phyloP scores from a whole-genome alignment of 2,888 invertebrate species.

The Phytoseiulus persimilis region DNA sequence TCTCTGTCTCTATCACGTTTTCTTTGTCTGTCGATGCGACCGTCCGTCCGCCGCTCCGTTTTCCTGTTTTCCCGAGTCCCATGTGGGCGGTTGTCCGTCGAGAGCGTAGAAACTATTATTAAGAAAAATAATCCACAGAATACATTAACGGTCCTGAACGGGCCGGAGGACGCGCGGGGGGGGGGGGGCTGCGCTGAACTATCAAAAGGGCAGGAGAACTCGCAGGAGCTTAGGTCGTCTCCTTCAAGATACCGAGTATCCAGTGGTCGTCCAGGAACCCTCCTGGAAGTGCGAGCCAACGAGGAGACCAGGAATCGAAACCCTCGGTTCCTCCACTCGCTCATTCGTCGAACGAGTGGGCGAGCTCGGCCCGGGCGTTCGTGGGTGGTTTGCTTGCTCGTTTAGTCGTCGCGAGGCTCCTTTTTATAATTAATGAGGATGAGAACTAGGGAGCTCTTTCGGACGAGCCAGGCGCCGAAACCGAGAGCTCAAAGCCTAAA shows the following conservation, averaged over 20 bases:
- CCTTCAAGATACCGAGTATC: background rate
- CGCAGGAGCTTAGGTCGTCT: background rate
- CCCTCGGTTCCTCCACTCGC: background rate
- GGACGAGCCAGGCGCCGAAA: background rate
- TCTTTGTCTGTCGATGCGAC: background rate
- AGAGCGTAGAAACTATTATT: background rate
- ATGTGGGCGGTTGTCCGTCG: too few species aligned
- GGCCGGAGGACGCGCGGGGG: background rate
- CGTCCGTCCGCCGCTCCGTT: background rate
- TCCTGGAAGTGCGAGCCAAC: too few species aligned
- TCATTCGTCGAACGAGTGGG: background rate
- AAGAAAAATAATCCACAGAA: slow-evolving; percentile 30
- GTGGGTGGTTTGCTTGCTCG: background rate
- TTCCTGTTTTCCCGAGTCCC: background rate
- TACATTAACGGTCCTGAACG: slow-evolving; percentile 12
- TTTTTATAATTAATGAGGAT: slow-evolving; percentile 39
- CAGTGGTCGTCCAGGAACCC: too few species aligned
- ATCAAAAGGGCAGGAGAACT: background rate
- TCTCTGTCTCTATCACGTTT: background rate
- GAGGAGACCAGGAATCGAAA: background rate
- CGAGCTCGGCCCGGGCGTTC: background rate
- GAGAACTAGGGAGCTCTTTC: background rate
- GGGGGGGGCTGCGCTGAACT: background rate
- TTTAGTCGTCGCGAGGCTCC: background rate
- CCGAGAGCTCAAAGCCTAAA: background rate